phyloP scores from a whole-genome alignment of 2,113 vertebrate genomes.

The Tyto alba region DNA sequence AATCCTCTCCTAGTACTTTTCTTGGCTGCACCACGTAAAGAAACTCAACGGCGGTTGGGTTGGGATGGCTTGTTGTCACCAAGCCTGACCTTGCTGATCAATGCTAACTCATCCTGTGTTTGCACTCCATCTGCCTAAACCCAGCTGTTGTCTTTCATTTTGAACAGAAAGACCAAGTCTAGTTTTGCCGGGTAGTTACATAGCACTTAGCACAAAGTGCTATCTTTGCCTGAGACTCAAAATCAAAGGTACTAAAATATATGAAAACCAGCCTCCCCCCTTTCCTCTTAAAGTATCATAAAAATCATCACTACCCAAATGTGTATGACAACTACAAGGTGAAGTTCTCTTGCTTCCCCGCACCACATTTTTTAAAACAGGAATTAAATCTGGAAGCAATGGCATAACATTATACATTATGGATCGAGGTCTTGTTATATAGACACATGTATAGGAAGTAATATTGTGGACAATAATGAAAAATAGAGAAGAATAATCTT shows the following conservation, averaged over 20 bases:
- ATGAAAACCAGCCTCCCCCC: background rate
- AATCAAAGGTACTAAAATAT: background rate
- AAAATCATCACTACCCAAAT: background rate
- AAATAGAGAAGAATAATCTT: background rate
- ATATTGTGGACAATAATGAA: background rate
- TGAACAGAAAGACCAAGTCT: background rate
- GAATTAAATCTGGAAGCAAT: background rate
- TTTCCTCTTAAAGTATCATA: background rate
- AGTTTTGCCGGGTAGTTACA: background rate
- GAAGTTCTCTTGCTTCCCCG: background rate
- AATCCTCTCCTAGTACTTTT: background rate
- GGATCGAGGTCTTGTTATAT: background rate
- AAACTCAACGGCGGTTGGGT: fast-evolving
- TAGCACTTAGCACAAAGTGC: background rate
- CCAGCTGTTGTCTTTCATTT: background rate
- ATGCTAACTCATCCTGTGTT: background rate
- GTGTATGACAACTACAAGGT: background rate
- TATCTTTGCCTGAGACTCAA: background rate
- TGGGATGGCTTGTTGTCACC: background rate
- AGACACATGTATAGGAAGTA: background rate
- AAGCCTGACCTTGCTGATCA: too few species aligned
- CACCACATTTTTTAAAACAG: background rate
- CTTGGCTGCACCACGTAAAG: background rate
- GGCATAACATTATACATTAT: background rate
- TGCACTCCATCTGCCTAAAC: background rate